These are phyloP conservation scores for Zophobas morio DNA, from an alignment of 1,140 invertebrate genomes.

Conservation along the genomic window DNA sequence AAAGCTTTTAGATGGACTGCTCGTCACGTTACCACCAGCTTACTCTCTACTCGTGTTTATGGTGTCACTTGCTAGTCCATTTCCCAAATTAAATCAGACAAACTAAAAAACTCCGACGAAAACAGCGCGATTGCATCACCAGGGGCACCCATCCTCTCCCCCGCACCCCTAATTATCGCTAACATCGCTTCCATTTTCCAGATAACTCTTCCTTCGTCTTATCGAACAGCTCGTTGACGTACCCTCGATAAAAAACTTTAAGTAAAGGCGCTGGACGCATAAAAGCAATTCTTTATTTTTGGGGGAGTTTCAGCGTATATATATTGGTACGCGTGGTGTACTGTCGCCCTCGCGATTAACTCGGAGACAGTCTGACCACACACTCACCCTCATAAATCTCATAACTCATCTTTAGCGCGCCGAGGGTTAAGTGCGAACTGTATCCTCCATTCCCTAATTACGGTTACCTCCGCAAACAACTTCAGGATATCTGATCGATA, in stretches of 20 bases:
- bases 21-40: constrained; percentile 54
- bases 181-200: constrained; percentile 3
- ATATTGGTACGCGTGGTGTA: constrained; percentile 29
- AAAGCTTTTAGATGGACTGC: constrained; percentile 61
- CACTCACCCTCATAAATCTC: constrained; percentile 48
- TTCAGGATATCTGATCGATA: constrained; percentile 5
- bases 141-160: constrained; percentile 2
- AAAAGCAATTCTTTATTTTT: constrained; percentile 37
- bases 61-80: constrained; percentile 63
- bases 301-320: constrained; percentile 7
- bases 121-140: constrained; percentile 52
- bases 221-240: background rate
- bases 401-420: constrained; percentile 40
- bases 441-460: constrained; percentile 37
- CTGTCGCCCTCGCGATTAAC: constrained; percentile 46
- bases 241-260: constrained; percentile 39
- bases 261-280: constrained; percentile 25
- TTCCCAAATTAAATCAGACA: constrained; percentile 64
- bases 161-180: background rate
- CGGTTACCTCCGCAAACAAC: constrained; percentile 31
- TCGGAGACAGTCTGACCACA: constrained; percentile 44
- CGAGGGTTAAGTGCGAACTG: constrained; percentile 32
- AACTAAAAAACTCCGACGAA: constrained; percentile 59
- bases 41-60: constrained; percentile 47
- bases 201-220: constrained; percentile 9